Base-by-base conservation (phyloP, 1,140 invertebrate species). In the Sinella curviseta region DNA sequence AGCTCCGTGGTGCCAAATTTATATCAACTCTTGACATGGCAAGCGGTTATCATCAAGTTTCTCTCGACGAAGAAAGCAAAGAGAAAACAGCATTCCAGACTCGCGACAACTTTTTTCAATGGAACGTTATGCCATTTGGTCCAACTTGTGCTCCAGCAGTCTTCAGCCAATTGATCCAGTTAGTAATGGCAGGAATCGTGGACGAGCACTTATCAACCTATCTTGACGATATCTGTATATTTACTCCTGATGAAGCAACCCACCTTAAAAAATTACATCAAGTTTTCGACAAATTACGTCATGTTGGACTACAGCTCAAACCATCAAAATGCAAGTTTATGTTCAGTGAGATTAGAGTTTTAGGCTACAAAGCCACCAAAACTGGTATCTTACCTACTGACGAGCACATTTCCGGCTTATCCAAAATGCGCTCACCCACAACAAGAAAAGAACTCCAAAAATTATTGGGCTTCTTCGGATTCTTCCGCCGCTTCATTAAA, bases 1-100 rank as follows among this genome's bases (percentile, higher is more conserved):
- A 86, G 36, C 75, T 90, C 70, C 84, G 84, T 0, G 85, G 83
- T 1, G 80, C 84, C 4, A 85, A 84, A 70, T 88, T 87, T 81
- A 90, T 89, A 77, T 86, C 86, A 3, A 84, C 87, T 0, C 74
- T 91, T 0, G 89, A 91, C 85, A 76, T 89, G 16, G 83, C 84
- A 0, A 86, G 85, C 35, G 89, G 89, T 2, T 90, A 88, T 82
- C 86, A 87, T 82, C 89, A 91, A 81, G 84, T 90, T 3, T 81
- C 84, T 3, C 84, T 91, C 1, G 83, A 86, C 3, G 55, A 80
- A 31, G 39, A 78, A 0, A 84, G 85, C 60, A 85, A 82, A 4
- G 80, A 85, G 12, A 90, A 89, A 85, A 90, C 88, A 0, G 88
- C 88, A 0, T 90, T 90, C 54, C 55, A 76, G 1, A 84, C 82